Conservation (phyloP, 1,140 invertebrate species). For the Drosophila leontia region DNA sequence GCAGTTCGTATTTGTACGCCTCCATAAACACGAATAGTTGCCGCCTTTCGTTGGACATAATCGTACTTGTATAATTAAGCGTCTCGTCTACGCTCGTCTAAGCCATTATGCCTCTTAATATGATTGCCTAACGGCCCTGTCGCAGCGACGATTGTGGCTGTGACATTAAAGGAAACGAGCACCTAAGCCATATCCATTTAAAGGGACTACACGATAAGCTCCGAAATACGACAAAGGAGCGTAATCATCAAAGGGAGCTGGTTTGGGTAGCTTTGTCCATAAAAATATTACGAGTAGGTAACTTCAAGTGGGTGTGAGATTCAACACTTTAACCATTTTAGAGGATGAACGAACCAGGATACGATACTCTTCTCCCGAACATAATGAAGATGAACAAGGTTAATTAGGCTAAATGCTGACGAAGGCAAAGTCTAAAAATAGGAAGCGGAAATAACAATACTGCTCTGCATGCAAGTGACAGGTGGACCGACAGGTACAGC, state of each 20-base stretch:
- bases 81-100: slow-evolving; percentile 12
- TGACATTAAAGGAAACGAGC: slow-evolving; percentile 33
- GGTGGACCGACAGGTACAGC: slow-evolving; percentile 32
- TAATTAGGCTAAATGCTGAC: slow-evolving; percentile 26
- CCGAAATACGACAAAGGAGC: slow-evolving; percentile 30
- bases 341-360: neutral
- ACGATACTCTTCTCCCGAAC: neutral
- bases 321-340: slow-evolving; percentile 19
- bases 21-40: slow-evolving; percentile 1
- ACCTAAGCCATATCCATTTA: slow-evolving; percentile 50
- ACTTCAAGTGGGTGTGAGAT: slow-evolving; percentile 12
- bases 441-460: slow-evolving; percentile 28
- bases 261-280: neutral
- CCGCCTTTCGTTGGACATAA: slow-evolving; percentile 24
- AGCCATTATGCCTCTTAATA: slow-evolving; percentile 55
- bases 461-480: slow-evolving; percentile 30
- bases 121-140: slow-evolving; percentile 58
- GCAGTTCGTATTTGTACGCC: slow-evolving; percentile 16
- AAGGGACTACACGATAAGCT: slow-evolving; percentile 32
- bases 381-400: slow-evolving; percentile 32
- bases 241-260: slow-evolving; percentile 24
- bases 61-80: slow-evolving; percentile 45
- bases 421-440: slow-evolving; percentile 29
- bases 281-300: slow-evolving; percentile 13
- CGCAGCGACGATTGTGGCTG: slow-evolving; percentile 4